Evolutionary conservation across 2,113 vertebrate genomes (phyloP).

Genomic region (Lampris megalopsis): DNA sequence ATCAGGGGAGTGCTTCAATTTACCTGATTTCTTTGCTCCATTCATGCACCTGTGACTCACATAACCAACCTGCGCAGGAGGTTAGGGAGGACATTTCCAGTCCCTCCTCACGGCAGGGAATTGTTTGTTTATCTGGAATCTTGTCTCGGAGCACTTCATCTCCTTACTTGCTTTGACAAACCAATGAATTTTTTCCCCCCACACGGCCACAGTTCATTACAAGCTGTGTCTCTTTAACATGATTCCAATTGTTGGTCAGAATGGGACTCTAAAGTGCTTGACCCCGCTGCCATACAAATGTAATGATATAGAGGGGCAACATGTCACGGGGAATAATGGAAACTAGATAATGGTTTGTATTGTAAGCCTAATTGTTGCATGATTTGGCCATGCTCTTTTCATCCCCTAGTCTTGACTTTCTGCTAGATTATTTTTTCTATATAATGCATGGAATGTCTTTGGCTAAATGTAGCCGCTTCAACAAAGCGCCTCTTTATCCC

Average conservation of each 20-base stretch:
- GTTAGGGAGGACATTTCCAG: not conserved
- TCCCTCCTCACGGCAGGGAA: not conserved
- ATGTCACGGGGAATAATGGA: conserved; percentile 3
- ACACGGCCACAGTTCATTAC: not conserved
- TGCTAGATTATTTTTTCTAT: not conserved
- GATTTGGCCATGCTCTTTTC: not conserved
- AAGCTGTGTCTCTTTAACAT: not conserved
- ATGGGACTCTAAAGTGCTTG: not conserved
- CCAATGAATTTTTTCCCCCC: conserved; percentile 14
- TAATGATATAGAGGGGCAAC: not conserved
- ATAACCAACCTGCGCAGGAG: not conserved
- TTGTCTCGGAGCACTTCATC: not conserved
- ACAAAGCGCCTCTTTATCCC: not conserved
- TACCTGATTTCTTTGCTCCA: conserved; percentile 16
- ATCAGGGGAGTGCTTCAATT: conserved; percentile 10
- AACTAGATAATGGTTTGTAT: conserved; percentile 6
- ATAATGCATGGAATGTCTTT: not conserved
- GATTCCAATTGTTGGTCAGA: conserved; percentile 8
- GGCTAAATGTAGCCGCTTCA: not conserved
- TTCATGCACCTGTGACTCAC: conserved; percentile 24
- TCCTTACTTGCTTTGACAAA: conserved; percentile 10
- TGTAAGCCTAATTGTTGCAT: not conserved
- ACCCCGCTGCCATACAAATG: conserved; percentile 5
- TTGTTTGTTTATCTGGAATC: conserved; percentile 8
- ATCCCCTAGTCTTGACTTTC: not conserved